Conservation (phyloP, 2,797 vertebrate species). For the Enoplosus armatus region DNA sequence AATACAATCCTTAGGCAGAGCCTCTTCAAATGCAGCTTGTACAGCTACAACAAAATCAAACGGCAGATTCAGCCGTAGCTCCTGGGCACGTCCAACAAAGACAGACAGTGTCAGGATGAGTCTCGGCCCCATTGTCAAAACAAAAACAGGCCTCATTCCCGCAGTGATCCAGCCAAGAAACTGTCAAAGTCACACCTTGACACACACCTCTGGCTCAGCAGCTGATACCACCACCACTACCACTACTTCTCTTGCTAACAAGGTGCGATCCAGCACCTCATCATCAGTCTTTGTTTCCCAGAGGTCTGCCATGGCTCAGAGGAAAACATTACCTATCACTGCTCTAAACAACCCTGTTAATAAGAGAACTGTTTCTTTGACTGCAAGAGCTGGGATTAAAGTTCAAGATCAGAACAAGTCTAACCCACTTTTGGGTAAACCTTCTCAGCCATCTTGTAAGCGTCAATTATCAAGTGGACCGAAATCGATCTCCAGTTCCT, state of each 20-base stretch:
- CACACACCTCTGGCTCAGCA: not conserved
- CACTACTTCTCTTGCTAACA: not conserved
- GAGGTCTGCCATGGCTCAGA: not conserved
- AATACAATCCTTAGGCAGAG: not conserved
- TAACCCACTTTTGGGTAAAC: constrained; percentile 28
- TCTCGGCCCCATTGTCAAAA: constrained; percentile 65
- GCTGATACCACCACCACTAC: not conserved
- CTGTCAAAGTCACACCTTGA: not conserved
- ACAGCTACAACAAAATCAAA: constrained; percentile 10
- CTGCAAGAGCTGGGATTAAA: constrained; percentile 10
- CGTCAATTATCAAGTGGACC: constrained; percentile 6
- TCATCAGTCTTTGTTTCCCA: constrained; percentile 16
- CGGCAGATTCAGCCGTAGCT: not conserved
- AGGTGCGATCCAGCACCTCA: not conserved
- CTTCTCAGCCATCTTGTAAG: not conserved
- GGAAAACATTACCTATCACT: constrained; percentile 12
- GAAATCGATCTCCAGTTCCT: constrained; percentile 7
- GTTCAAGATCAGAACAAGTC: constrained; percentile 16
- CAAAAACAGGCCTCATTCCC: constrained; percentile 72
- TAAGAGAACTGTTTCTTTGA: not conserved
- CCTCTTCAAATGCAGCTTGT: not conserved
- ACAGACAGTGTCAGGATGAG: constrained; percentile 46
- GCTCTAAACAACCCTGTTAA: not conserved
- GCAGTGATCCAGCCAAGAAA: constrained; percentile 56
- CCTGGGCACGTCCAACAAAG: not conserved